phyloP scores from a whole-genome alignment of 2,888 invertebrate species.

The Orthonychiurus folsomi region DNA sequence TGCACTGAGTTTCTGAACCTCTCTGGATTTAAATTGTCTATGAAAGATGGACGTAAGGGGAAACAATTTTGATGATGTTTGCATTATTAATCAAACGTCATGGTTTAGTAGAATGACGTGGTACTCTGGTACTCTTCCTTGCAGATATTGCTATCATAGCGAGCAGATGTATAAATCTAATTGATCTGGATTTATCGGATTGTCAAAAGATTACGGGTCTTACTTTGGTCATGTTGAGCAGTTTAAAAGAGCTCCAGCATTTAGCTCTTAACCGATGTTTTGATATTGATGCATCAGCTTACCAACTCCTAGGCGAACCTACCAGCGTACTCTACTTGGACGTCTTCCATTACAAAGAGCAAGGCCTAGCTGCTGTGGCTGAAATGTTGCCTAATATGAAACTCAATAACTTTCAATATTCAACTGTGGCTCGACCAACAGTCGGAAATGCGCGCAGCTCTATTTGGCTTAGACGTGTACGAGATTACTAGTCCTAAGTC shows the following conservation, averaged over 20 bases:
- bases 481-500: too few relatives aligned
- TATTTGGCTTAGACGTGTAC: conserved; percentile 77
- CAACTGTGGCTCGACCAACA: conserved; percentile 80
- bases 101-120: conserved; percentile 43
- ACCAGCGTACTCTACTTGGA: conserved; percentile 63
- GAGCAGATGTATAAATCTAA: conserved; percentile 58
- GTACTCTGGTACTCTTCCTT: conserved; percentile 3
- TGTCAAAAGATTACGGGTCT: conserved; percentile 61
- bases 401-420: conserved; percentile 67
- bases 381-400: conserved; percentile 52
- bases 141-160: conserved; percentile 61
- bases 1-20: conserved; percentile 66
- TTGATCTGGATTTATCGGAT: conserved; percentile 83
- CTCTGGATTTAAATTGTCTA: conserved; percentile 66
- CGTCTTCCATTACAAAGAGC: conserved; percentile 68
- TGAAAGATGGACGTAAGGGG: conserved; percentile 63
- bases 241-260: conserved; percentile 54
- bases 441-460: conserved; percentile 77
- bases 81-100: neutral
- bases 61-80: too few relatives aligned
- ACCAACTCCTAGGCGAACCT: conserved; percentile 57
- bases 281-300: conserved; percentile 59
- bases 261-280: conserved; percentile 74
- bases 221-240: conserved; percentile 52
- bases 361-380: conserved; percentile 47